These are phyloP conservation scores for Cygnus atratus DNA, from an alignment of 2,113 vertebrate genomes.

Conservation along the genomic window DNA sequence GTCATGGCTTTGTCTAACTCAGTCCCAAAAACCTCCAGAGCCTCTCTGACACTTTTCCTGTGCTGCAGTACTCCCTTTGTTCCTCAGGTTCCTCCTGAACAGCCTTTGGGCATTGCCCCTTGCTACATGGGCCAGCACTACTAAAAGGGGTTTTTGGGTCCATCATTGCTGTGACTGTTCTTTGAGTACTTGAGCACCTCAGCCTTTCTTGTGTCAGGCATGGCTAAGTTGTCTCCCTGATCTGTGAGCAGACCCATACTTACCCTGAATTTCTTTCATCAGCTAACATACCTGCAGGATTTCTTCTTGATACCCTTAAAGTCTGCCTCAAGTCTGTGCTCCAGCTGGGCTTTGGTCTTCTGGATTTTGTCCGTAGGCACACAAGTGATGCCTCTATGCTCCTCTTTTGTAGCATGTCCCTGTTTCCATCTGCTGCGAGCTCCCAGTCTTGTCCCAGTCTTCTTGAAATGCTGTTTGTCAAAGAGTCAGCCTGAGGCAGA, in stretches of 20 bases:
- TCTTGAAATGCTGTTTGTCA: background rate
- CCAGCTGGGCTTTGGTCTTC: constrained; percentile 6
- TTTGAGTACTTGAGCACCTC: background rate
- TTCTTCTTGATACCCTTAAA: background rate
- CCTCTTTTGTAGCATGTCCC: background rate
- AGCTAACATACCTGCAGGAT: background rate
- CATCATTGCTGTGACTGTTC: background rate
- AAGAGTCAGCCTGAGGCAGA: background rate
- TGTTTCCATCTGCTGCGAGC: background rate
- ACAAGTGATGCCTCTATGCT: background rate
- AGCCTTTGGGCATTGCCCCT: rapidly evolving
- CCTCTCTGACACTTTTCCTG: background rate
- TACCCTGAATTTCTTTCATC: background rate
- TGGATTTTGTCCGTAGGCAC: constrained; percentile 1
- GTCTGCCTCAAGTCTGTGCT: background rate
- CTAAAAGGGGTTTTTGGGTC: background rate
- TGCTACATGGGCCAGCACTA: background rate
- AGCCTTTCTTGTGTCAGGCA: background rate
- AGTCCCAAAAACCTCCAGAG: background rate
- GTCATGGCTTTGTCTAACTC: background rate
- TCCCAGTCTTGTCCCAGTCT: background rate
- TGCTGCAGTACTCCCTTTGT: background rate
- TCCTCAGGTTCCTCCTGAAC: background rate
- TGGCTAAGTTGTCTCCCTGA: background rate
- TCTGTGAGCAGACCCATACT: background rate